These are phyloP conservation scores for Drosophila ohnishii DNA, from an alignment of 1,140 invertebrate genomes.

Conservation along the genomic window DNA sequence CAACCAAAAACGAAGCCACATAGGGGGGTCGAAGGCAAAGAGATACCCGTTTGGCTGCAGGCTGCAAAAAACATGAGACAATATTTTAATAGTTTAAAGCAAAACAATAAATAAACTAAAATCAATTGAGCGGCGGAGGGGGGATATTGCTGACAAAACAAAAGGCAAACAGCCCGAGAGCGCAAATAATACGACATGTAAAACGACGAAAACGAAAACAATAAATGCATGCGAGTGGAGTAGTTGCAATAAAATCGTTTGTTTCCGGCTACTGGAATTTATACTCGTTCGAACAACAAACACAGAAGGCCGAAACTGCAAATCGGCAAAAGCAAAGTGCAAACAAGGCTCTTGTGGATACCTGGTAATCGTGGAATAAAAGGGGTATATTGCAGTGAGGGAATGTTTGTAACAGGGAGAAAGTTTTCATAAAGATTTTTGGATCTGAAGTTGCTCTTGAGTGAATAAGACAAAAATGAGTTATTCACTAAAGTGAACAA, in stretches of 20 bases:
- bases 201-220: conserved; percentile 57
- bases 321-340: conserved; percentile 78
- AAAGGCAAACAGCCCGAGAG: conserved; percentile 64
- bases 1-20: conserved; percentile 79
- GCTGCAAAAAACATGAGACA: conserved; percentile 56
- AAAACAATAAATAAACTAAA: conserved; percentile 81
- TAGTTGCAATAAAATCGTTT: conserved; percentile 78
- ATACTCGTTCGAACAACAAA: conserved; percentile 71
- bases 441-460: no score
- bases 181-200: conserved; percentile 76
- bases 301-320: conserved; percentile 68
- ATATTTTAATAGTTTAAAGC: conserved; percentile 82
- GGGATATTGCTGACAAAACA: conserved; percentile 55
- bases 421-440: background rate
- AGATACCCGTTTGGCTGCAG: conserved; percentile 31
- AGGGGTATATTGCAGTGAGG: background rate
- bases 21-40: conserved; percentile 47
- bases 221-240: conserved; percentile 45
- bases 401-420: background rate
- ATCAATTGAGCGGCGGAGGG: conserved; percentile 61
- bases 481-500: no score
- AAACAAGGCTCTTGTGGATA: conserved; percentile 64
- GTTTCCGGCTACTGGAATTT: conserved; percentile 81
- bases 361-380: background rate
- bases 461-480: no score